These are phyloP conservation scores for Hapalemur alaotrensis DNA, from an alignment of 2,797 vertebrate genomes.

Conservation along the genomic window DNA sequence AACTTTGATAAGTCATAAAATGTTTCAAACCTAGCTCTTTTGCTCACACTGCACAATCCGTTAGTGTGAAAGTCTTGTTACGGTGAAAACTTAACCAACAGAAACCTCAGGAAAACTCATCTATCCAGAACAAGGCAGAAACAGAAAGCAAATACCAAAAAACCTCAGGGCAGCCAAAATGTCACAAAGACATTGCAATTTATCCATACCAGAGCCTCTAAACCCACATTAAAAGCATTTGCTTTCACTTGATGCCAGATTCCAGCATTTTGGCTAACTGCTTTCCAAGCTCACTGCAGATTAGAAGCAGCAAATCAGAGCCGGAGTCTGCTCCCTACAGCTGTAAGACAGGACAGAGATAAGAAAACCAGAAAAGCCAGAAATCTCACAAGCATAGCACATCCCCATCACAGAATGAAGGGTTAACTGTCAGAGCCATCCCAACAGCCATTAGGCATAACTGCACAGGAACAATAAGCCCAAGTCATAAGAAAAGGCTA, in stretches of 20 bases:
- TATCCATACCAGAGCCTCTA: background rate
- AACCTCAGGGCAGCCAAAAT: background rate
- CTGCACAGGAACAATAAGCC: background rate
- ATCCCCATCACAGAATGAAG: background rate
- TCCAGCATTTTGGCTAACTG: conserved; percentile 14
- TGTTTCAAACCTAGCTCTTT: background rate
- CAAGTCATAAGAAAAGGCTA: background rate
- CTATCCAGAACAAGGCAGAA: conserved; percentile 2
- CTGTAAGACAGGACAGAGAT: background rate
- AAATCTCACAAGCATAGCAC: background rate
- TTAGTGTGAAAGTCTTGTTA: conserved; percentile 36
- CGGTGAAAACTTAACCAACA: background rate
- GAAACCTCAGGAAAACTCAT: conserved; percentile 49
- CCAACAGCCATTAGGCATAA: background rate
- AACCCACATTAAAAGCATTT: background rate
- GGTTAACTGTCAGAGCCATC: background rate
- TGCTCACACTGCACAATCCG: background rate
- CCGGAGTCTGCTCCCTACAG: background rate
- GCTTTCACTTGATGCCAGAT: conserved; percentile 48
- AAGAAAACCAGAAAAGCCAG: conserved; percentile 23
- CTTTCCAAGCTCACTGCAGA: background rate
- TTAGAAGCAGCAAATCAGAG: background rate
- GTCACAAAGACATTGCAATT: background rate
- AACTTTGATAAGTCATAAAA: conserved; percentile 30
- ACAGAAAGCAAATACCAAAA: conserved; percentile 16